A percentile compares a stretch with the other conserved stretches of the same genome.
These are phyloP conservation scores for Thymelicus sylvestris DNA, from an alignment of 2,888 invertebrate genomes.

Conservation along the genomic window DNA sequence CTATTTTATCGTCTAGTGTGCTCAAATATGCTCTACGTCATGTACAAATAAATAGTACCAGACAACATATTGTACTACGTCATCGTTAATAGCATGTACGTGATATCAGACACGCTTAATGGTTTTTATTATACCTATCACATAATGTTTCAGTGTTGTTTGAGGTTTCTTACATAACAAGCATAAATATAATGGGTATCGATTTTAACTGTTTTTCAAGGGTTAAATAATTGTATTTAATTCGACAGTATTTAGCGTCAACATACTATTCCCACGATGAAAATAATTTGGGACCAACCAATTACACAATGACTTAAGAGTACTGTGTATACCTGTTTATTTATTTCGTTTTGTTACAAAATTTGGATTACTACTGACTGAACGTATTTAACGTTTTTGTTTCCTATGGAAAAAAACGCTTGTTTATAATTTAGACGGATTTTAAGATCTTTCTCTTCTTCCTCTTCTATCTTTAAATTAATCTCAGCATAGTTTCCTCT, in stretches of 20 bases:
- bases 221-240: not conserved
- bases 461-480: too few relatives aligned
- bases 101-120: not conserved
- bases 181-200: not conserved
- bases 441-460: too few relatives aligned
- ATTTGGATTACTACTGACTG: too few relatives aligned
- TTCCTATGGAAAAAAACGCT: too few relatives aligned
- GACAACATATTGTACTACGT: not conserved
- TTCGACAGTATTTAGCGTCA: not conserved
- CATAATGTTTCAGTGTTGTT: not conserved
- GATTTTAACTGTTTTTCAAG: not conserved
- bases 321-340: too few relatives aligned
- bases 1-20: too few relatives aligned
- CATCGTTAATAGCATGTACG: conserved; percentile 3
- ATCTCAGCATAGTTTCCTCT: too few relatives aligned
- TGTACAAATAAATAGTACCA: not conserved
- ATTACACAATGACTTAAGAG: not conserved
- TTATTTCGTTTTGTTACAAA: too few relatives aligned
- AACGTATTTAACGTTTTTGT: too few relatives aligned
- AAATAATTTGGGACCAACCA: not conserved
- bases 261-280: not conserved
- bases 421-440: too few relatives aligned
- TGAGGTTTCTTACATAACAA: not conserved
- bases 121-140: not conserved
- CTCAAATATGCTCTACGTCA: not conserved